Base-by-base conservation (phyloP, 2,888 invertebrate species). In the Torymus aiolomorphi region DNA sequence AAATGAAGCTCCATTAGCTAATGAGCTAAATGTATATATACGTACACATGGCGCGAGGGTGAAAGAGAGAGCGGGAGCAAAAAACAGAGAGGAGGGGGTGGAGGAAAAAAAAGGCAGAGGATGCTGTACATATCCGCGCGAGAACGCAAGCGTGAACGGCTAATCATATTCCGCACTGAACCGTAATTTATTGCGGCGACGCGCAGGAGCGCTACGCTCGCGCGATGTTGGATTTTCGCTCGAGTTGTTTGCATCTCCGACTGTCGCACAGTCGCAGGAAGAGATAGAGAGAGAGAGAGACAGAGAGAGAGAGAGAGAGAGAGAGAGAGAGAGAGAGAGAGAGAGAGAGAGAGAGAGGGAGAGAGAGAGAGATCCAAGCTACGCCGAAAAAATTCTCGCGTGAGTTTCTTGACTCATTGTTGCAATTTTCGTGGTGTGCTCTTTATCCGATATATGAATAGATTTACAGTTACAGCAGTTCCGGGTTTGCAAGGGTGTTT, bases 1-100 rank as follows among this genome's bases (percentile, higher is more conserved):
- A 5, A 67, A 56, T 67, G 75, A 70, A 61, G 54, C 63, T 79
- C 70, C 79, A 75, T 79, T 79, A 79, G 79, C 79, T 79, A 75
- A 79, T 79, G 79, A 79, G 63, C 70, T 65, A 65, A 65, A 65
- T 65, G 42, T 65, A 65, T 74, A 56, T 74, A 20, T 20, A 16
- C 24, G 10, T n/a, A 16, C 11, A 16, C 13, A 12, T 16, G 16
- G 42, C 24, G 14, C 1, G 59, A 18, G 59, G 4, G 51, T 3
- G 69, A n/a, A n/a, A 16, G 57, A 31, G 31, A 31, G 31, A 31
- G 8, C 0, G 31, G 31, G 8, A n/a, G 13, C 8, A 8, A 12
- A 54, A 54, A 54, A 62, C 14, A 62, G 4, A 31, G n/a, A 4
- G 49, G 49, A 12, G 63, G 42, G 31, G 8, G n/a, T n/a, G 31